Evolutionary conservation across 2,113 vertebrate species (phyloP).

Genomic region (Gambusia affinis): DNA sequence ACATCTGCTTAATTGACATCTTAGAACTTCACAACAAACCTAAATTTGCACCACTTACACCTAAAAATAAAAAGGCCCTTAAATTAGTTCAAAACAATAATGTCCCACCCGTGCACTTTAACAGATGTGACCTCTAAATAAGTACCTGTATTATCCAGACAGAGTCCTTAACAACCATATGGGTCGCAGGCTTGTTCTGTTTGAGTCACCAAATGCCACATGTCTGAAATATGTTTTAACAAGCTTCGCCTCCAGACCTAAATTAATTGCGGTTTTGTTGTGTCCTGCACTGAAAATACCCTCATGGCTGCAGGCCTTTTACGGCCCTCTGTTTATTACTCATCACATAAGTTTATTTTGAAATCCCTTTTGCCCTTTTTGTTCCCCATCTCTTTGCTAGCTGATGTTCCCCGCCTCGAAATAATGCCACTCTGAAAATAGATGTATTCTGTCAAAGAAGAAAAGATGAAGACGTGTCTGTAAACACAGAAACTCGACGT

Average conservation of each 20-base stretch:
- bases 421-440: slow-evolving; percentile 45
- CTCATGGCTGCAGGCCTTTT: slow-evolving; percentile 38
- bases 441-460: slow-evolving; percentile 17
- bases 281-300: slow-evolving; percentile 38
- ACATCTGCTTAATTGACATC: not conserved
- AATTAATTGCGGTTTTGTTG: slow-evolving; percentile 38
- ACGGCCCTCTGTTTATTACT: slow-evolving; percentile 46
- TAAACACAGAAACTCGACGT: slow-evolving; percentile 17
- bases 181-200: slow-evolving; percentile 26
- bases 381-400: slow-evolving; percentile 17
- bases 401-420: slow-evolving; percentile 38
- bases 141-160: slow-evolving; percentile 51
- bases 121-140: slow-evolving; percentile 42
- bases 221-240: slow-evolving; percentile 45
- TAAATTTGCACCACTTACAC: too few relatives aligned
- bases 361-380: slow-evolving; percentile 26
- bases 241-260: slow-evolving; percentile 33
- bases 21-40: not conserved
- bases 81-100: slow-evolving; percentile 9
- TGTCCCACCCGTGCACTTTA: slow-evolving; percentile 2
- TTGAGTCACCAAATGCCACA: slow-evolving; percentile 42
- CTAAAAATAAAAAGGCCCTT: not conserved
- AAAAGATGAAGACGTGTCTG: slow-evolving; percentile 19
- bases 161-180: slow-evolving; percentile 47
- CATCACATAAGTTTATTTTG: slow-evolving; percentile 50